Percentiles rank a stretch among this genome's conserved stretches.
Evolutionary conservation across 2,888 invertebrate species (phyloP).

Genomic region (Trimorus sp.): DNA sequence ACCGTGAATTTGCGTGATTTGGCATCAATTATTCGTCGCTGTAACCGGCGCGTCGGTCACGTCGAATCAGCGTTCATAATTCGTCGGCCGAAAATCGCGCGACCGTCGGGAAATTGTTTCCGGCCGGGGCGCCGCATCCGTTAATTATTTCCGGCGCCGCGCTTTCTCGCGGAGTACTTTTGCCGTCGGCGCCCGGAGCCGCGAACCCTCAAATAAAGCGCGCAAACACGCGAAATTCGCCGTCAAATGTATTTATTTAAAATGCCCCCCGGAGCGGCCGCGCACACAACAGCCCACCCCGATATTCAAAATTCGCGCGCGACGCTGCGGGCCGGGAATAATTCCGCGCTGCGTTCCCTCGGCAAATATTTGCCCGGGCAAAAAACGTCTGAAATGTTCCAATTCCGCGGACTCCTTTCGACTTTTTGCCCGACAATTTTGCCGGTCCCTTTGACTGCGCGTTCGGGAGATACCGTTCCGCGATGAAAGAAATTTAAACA

Average conservation of each 20-base stretch:
- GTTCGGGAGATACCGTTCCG: slow-evolving; percentile 14
- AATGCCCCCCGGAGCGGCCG: background rate
- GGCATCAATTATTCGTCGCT: too few species aligned
- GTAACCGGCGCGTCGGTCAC: too few species aligned
- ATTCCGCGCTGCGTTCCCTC: slow-evolving; percentile 10
- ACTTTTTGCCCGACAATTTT: slow-evolving; percentile 34
- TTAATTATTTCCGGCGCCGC: too few species aligned
- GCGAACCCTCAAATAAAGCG: background rate
- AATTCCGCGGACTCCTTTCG: slow-evolving; percentile 37
- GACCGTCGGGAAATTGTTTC: too few species aligned
- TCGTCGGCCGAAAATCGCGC: too few species aligned
- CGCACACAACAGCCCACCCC: background rate
- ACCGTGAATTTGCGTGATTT: too few species aligned
- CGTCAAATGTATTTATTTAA: background rate
- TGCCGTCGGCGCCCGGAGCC: background rate
- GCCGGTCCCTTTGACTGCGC: slow-evolving; percentile 39
- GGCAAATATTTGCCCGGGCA: slow-evolving; percentile 26
- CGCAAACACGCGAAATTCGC: background rate
- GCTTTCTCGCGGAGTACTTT: too few species aligned
- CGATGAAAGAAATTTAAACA: slow-evolving; percentile 49
- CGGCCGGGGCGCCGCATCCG: too few species aligned
- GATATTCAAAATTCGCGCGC: slow-evolving; percentile 23
- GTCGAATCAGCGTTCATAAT: too few species aligned
- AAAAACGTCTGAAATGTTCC: slow-evolving; percentile 34
- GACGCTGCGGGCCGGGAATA: slow-evolving; percentile 4